Conservation (phyloP, 1,140 invertebrate genomes). For the Drosophila lini region DNA sequence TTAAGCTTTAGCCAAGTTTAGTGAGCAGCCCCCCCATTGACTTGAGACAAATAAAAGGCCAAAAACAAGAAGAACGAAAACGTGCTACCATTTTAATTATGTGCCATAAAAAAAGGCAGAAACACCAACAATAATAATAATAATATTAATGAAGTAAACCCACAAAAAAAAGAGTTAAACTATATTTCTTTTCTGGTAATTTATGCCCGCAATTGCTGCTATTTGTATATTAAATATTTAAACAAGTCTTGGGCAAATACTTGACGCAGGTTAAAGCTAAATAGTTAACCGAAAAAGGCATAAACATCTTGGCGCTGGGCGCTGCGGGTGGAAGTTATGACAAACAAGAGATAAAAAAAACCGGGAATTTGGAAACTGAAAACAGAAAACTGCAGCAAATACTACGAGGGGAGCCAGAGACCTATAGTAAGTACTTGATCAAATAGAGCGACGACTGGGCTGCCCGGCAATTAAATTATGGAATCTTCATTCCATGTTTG, state of each 20-base stretch:
- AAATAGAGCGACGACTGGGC: conserved; percentile 46
- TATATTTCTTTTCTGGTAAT: conserved; percentile 51
- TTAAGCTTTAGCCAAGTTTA: conserved; percentile 43
- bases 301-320: conserved; percentile 38
- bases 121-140: conserved; percentile 16
- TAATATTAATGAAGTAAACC: conserved; percentile 1
- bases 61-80: conserved; percentile 41
- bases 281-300: conserved; percentile 52
- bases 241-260: conserved; percentile 67
- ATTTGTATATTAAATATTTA: conserved; percentile 74
- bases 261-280: conserved; percentile 59
- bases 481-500: conserved; percentile 58
- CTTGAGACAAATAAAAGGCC: conserved; percentile 43
- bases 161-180: conserved; percentile 28
- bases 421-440: conserved; percentile 25
- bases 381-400: conserved; percentile 63
- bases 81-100: conserved; percentile 69
- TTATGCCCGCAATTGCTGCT: conserved; percentile 68
- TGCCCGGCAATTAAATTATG: conserved; percentile 48
- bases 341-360: conserved; percentile 65
- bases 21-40: conserved; percentile 36
- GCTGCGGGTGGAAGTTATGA: conserved; percentile 48
- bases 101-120: conserved; percentile 55
- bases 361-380: conserved; percentile 25
- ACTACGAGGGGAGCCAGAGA: conserved; percentile 27